These are phyloP conservation scores for Agrilus biguttatus DNA, from an alignment of 2,888 invertebrate genomes.

Conservation along the genomic window DNA sequence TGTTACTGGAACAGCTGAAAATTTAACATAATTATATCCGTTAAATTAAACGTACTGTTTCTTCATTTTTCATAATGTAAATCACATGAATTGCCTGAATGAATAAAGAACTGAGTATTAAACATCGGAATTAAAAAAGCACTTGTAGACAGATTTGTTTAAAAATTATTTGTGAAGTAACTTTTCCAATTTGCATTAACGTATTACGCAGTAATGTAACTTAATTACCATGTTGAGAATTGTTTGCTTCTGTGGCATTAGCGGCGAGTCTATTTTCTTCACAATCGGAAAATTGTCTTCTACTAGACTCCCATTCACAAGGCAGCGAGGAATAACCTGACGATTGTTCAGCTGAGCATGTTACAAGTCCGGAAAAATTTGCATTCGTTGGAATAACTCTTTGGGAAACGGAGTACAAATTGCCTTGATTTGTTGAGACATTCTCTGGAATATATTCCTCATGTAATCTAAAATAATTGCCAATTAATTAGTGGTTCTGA, in stretches of 20 bases:
- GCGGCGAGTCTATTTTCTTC: background rate
- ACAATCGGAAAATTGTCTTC: background rate
- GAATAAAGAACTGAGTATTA: no score
- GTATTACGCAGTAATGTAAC: no score
- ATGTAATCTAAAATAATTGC: conserved; percentile 12
- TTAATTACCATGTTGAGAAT: no score
- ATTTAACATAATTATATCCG: no score
- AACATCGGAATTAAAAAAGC: no score
- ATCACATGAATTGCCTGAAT: no score
- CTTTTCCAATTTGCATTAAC: no score
- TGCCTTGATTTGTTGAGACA: conserved; percentile 19
- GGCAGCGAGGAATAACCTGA: conserved; percentile 9
- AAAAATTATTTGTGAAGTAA: no score
- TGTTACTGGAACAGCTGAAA: background rate
- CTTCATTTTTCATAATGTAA: no score
- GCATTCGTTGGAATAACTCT: conserved; percentile 35
- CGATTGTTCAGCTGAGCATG: conserved; percentile 16
- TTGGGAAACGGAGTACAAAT: conserved; percentile 44
- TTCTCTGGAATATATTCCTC: conserved; percentile 24
- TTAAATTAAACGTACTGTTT: no score
- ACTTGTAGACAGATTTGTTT: no score
- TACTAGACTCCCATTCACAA: conserved; percentile 15
- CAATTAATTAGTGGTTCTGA: background rate
- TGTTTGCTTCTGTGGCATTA: background rate
- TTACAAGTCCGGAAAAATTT: conserved; percentile 19